Evolutionary conservation across 2,797 vertebrate genomes (phyloP), one percentile per base, ranked within the genome.

Genomic region (Amblyraja radiata): DNA sequence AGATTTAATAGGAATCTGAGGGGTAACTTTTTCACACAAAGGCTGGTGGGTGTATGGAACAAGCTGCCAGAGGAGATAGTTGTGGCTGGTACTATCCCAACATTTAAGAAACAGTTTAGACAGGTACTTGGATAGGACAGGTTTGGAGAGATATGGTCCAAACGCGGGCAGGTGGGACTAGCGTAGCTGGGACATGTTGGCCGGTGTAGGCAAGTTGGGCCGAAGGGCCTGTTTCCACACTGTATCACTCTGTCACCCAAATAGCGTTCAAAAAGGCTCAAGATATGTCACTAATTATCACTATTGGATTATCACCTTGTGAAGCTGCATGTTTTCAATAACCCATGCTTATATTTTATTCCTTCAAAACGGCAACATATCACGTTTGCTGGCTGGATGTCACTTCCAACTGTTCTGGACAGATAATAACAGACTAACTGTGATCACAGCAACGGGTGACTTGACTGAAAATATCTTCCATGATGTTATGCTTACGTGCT

Each of bases 381-480:
- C 71, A 76, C 46, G 58, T 28, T 54, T 54, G 13, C 36, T 92
- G 13, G 1, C 39, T 76, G 68, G 36, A 6, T 76, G 90, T 76
- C 71, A 92, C 90, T 54, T 92, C 90, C 71, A 92, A 92, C 71
- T 76, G 46, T 76, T 54, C 71, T 76, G 46, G 90, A 58, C 71
- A 73, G 90, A 76, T 74, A 92, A 92, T 92, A 71, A 25, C 71
- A 76, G 65, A 54, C 39, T 46, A 54, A 71, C 71, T 13, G 71
- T 92, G 90, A 92, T 36, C 73, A 54, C 76, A 92, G 25, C 71
- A 39, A 92, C 73, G 23, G 90, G 90, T 92, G 90, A 76, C 68
- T 92, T 36, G 68, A 92, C 71, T n/a, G 90, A 92, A 71, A 92
- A 92, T 92, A 54, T 76, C 25, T 92, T 92, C n/a, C 23, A 76